Conservation (phyloP, 2,888 invertebrate genomes). For the Limnephilus rhombicus region DNA sequence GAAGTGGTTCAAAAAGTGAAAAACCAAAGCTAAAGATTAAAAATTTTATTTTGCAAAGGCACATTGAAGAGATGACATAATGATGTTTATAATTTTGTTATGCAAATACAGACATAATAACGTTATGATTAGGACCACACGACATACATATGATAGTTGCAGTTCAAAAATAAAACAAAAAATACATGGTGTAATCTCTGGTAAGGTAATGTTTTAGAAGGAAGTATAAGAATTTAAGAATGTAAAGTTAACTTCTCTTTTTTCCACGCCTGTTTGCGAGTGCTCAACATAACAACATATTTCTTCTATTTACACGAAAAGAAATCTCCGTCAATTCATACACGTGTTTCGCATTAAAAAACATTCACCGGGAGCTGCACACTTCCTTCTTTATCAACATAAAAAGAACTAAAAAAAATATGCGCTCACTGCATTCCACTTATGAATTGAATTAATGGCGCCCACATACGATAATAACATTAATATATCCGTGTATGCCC, state of each 20-base stretch:
- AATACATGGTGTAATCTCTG: no score
- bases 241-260: background rate
- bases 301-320: background rate
- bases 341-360: background rate
- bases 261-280: background rate
- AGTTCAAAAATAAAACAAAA: no score
- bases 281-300: background rate
- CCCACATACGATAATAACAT: background rate
- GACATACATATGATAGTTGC: no score
- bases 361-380: background rate
- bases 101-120: no score
- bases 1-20: no score
- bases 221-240: no score
- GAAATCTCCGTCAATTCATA: background rate
- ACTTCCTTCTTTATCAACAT: background rate
- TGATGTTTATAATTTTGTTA: no score
- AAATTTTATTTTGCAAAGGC: no score
- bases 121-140: no score
- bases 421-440: background rate
- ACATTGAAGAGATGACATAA: no score
- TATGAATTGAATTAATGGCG: background rate
- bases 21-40: no score
- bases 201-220: no score
- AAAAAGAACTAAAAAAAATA: background rate
- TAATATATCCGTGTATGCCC: background rate